Evolutionary conservation across 2,797 vertebrate species (phyloP).

Genomic region (Taeniopygia guttata): DNA sequence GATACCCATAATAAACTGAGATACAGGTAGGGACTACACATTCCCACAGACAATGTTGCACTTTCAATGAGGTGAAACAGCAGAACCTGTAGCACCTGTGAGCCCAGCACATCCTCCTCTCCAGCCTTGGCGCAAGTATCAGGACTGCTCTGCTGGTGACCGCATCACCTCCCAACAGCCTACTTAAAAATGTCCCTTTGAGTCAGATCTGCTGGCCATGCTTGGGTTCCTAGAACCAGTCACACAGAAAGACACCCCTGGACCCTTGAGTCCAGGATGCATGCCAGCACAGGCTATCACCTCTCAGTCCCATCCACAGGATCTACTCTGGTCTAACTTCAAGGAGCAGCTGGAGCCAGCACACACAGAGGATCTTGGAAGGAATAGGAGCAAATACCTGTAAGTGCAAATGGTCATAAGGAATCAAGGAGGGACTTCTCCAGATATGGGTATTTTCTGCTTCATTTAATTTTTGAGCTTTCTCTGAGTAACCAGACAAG

Average conservation of each 20-base stretch:
- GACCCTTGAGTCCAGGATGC: fast-evolving
- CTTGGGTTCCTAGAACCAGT: neutral
- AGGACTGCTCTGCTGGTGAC: neutral
- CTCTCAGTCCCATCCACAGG: neutral
- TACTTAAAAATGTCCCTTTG: neutral
- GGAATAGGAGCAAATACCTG: neutral
- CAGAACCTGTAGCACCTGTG: neutral
- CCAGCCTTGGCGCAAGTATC: neutral
- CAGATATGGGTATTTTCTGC: neutral
- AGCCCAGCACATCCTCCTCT: neutral
- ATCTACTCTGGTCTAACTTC: neutral
- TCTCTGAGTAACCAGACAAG: neutral
- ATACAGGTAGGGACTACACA: neutral
- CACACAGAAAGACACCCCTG: neutral
- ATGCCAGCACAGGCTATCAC: neutral
- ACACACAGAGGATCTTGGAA: neutral
- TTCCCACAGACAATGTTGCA: neutral
- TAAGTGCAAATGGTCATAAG: neutral
- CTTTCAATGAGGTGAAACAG: neutral
- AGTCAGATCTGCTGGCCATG: neutral
- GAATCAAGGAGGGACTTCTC: neutral
- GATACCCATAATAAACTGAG: neutral
- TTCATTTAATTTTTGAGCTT: neutral
- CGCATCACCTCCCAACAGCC: neutral
- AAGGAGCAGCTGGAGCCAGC: neutral